Percentiles rank a stretch among this genome's conserved stretches.
Evolutionary conservation across 2,113 vertebrate species (phyloP).

Genomic region (Tringa solitaria): DNA sequence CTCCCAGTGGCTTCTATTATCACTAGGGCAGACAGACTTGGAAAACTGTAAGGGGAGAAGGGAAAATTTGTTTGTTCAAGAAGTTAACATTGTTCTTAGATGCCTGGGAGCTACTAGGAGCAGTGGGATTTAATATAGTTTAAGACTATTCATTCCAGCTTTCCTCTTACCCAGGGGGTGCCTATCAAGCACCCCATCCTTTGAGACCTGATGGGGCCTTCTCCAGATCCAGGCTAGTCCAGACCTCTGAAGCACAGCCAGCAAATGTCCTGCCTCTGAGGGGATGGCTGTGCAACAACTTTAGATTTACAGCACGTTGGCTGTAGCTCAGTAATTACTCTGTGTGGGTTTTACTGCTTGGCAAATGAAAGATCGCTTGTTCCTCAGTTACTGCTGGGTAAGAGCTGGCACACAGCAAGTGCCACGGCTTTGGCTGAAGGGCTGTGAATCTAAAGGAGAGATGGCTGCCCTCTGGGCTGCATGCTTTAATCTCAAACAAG

Average conservation of each 20-base stretch:
- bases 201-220: background rate
- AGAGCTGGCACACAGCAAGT: background rate
- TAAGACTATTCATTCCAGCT: background rate
- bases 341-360: conserved; percentile 44
- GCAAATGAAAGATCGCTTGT: conserved; percentile 23
- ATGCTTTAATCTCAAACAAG: background rate
- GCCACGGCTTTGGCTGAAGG: background rate
- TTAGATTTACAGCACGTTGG: conserved; percentile 16
- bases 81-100: background rate
- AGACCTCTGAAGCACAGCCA: background rate
- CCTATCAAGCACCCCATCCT: background rate
- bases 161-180: background rate
- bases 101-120: background rate
- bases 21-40: background rate
- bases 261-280: background rate
- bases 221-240: background rate
- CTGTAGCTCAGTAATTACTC: conserved; percentile 20
- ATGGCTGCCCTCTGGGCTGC: background rate
- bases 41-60: background rate
- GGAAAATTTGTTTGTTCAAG: background rate
- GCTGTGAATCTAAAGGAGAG: background rate
- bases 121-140: background rate
- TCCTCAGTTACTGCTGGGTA: conserved; percentile 39
- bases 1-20: background rate
- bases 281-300: background rate